Evolutionary conservation across 2,113 vertebrate genomes (phyloP), one percentile per base, ranked within the genome.

Genomic region (Orientallactaga bullata): DNA sequence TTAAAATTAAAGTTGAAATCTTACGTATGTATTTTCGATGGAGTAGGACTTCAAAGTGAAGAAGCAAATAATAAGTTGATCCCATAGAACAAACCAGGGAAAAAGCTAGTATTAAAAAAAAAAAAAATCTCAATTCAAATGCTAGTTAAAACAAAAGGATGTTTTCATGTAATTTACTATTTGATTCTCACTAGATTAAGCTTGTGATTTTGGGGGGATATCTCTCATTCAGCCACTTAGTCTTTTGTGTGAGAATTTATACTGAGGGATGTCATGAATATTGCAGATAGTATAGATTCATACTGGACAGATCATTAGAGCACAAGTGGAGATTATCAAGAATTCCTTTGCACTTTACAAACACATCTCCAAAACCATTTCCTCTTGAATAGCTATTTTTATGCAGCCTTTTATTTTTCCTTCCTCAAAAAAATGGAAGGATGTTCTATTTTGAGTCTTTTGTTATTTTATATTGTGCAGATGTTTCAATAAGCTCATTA

Each of bases 281-380:
- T 35, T 51, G 26, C 32, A 58, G 20, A 72, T 7, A 65, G 35
- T 37, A 74, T 13, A 92, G 21, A 58, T 69, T 88, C 63, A 72
- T 72, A 74, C 26, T 35, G 18, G 16, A 28, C 3, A 69, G 4
- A 3, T 88, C 68, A 0, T 91, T 63, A 85, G 63, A 51, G 11
- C 4, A 66, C 2, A 28, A 68, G 21, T 81, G 15, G 13, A 78
- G 47, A 89, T 28, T 82, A 18, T 93, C 21, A 76, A 80, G 35
- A 88, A 94, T 86, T 88, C 12, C 28, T 92, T 95, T 78, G 71
- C 7, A 88, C 11, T 63, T 76, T 88, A 90, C 65, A 95, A 93
- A 85, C 71, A 85, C 13, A 79, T 72, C 35, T 37, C 10, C 32
- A 88, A 94, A 72, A 7, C 5, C 1, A 24, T 85, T 89, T 83